phyloP scores from a whole-genome alignment of 2,888 invertebrate genomes.

The Agrochola lota region DNA sequence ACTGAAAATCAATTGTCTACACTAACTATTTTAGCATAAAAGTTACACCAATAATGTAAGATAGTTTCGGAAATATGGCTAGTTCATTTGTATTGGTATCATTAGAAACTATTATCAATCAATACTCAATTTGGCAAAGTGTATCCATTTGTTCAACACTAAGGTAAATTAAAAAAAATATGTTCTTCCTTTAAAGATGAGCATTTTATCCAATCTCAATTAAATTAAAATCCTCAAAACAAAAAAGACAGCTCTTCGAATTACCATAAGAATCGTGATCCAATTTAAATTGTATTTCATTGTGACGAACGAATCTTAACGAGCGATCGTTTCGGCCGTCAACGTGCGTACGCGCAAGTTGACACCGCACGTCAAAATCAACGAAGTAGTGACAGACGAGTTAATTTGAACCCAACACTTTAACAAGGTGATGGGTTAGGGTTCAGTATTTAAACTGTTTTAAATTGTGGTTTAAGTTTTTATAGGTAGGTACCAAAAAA shows the following conservation, averaged over 20 bases:
- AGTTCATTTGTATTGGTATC: too few species aligned
- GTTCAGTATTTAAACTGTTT: slow-evolving; percentile 46
- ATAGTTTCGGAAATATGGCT: not conserved
- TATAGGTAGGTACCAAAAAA: too few species aligned
- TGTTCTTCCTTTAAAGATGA: not conserved
- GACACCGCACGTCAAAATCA: slow-evolving; percentile 85
- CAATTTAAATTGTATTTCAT: slow-evolving; percentile 77
- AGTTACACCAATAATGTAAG: too few species aligned
- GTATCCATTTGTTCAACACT: too few species aligned
- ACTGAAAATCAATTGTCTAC: not conserved
- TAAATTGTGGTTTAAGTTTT: too few species aligned
- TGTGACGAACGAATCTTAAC: slow-evolving; percentile 63
- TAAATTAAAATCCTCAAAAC: not conserved
- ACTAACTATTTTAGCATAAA: not conserved
- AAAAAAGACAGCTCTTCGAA: slow-evolving; percentile 45
- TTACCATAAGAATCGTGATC: slow-evolving; percentile 73
- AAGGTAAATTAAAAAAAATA: not conserved
- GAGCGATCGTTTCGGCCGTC: slow-evolving; percentile 77
- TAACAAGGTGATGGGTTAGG: slow-evolving; percentile 64
- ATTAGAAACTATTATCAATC: too few species aligned
- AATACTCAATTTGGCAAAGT: too few species aligned
- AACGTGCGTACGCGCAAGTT: slow-evolving; percentile 74
- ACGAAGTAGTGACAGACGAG: slow-evolving; percentile 85
- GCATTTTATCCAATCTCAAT: not conserved
- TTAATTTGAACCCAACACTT: slow-evolving; percentile 84